Evolutionary conservation across 2,113 vertebrate genomes (phyloP).

Genomic region (Entomyzon cyanotis): DNA sequence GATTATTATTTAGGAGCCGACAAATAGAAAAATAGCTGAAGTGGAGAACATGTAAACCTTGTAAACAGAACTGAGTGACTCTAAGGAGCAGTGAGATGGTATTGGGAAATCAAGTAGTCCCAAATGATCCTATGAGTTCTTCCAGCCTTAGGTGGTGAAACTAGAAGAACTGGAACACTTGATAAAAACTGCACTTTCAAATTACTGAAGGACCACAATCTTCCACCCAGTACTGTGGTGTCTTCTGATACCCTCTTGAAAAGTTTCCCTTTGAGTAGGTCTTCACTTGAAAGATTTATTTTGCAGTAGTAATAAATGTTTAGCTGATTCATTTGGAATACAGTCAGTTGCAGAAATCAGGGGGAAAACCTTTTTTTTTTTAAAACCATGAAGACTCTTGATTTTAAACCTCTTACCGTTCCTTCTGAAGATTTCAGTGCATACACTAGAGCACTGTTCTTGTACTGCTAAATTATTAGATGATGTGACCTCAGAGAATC

Average conservation of each 20-base stretch:
- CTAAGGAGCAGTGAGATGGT: background rate
- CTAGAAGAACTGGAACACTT: background rate
- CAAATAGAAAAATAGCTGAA: background rate
- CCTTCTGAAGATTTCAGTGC: background rate
- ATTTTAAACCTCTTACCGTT: background rate
- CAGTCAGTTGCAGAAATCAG: background rate
- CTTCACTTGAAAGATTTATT: background rate
- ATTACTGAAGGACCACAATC: background rate
- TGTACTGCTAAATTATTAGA: background rate
- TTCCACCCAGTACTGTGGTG: background rate
- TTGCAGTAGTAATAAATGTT: background rate
- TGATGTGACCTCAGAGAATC: background rate
- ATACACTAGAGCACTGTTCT: background rate
- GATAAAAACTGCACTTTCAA: background rate
- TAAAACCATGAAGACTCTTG: background rate
- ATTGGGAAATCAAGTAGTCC: background rate
- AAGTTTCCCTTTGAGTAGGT: background rate
- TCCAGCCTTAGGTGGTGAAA: background rate
- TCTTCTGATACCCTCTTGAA: background rate
- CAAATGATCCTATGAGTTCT: background rate
- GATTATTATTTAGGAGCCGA: background rate
- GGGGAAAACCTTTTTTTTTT: background rate
- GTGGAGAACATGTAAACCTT: background rate
- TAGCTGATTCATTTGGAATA: background rate
- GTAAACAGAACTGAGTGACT: background rate